Percentiles rank a stretch among this genome's conserved stretches.
Conservation (phyloP, 2,888 invertebrate genomes). For the Athetis lepigone region DNA sequence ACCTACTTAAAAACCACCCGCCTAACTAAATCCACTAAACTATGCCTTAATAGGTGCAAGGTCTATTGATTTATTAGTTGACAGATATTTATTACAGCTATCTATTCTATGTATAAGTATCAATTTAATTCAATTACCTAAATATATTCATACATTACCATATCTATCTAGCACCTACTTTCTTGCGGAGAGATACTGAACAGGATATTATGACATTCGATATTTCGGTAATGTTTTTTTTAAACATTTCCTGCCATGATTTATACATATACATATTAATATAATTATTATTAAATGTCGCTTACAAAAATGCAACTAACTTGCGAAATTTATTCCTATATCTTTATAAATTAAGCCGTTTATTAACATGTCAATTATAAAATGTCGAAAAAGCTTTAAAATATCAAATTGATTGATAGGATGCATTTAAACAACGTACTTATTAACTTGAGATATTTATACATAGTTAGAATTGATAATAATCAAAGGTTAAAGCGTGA, state of each 20-base stretch:
- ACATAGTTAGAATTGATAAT: no score
- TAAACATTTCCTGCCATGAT: not conserved
- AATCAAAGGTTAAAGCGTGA: no score
- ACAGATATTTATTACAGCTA: constrained; percentile 54
- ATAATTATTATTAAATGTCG: no score
- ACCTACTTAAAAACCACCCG: constrained; percentile 54
- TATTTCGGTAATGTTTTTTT: constrained; percentile 15
- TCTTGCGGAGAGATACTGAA: constrained; percentile 20
- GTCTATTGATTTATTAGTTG: constrained; percentile 52
- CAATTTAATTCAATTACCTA: constrained; percentile 54
- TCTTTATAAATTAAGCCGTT: no score
- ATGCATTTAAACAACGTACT: no score
- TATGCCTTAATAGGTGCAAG: constrained; percentile 58
- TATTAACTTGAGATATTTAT: no score
- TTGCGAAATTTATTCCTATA: not conserved
- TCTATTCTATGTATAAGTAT: constrained; percentile 43
- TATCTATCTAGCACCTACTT: constrained; percentile 38
- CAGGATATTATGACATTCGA: constrained; percentile 36
- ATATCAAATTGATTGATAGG: constrained; percentile 14
- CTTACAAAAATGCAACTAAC: not conserved
- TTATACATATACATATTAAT: not conserved
- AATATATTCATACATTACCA: constrained; percentile 51
- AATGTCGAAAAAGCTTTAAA: not conserved
- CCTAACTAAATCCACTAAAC: constrained; percentile 39
- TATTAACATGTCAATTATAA: no score